phyloP scores from a whole-genome alignment of 53 echinoderm and acorn worm genomes.

The Patiria pectinifera region DNA sequence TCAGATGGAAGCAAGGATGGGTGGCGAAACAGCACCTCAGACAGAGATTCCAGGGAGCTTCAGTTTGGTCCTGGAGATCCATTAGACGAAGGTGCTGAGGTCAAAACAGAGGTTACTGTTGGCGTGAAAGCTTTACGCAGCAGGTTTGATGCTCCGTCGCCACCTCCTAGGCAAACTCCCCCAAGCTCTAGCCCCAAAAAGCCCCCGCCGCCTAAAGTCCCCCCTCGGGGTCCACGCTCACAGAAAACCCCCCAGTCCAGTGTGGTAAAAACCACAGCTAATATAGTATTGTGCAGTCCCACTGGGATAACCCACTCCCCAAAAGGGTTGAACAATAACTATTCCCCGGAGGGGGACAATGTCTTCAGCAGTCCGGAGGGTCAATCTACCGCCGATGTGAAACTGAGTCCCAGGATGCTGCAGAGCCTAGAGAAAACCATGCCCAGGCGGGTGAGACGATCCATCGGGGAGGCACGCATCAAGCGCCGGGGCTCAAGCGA shows the following conservation, averaged over 20 bases:
- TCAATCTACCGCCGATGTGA: slow-evolving; percentile 33
- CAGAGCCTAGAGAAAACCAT: slow-evolving; percentile 73
- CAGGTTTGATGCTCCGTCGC: slow-evolving; percentile 20
- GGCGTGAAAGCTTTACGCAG: slow-evolving; percentile 49
- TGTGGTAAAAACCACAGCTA: slow-evolving; percentile 44
- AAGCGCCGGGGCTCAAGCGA: slow-evolving; percentile 73
- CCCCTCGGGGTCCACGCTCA: slow-evolving; percentile 63
- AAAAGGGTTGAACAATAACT: slow-evolving; percentile 59
- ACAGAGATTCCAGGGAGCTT: slow-evolving; percentile 44
- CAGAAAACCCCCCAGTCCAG: slow-evolving; percentile 29
- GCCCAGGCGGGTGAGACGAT: slow-evolving; percentile 79
- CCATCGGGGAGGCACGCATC: slow-evolving; percentile 79
- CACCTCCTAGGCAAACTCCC: not conserved
- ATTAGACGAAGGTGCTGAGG: slow-evolving; percentile 13
- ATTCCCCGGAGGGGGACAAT: slow-evolving; percentile 55
- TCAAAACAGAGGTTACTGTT: slow-evolving; percentile 9
- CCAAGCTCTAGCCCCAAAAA: not conserved
- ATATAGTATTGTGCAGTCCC: slow-evolving; percentile 35
- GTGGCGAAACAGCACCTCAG: slow-evolving; percentile 37
- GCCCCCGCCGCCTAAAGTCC: slow-evolving; percentile 47
- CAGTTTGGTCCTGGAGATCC: slow-evolving; percentile 57
- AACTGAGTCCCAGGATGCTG: slow-evolving; percentile 74
- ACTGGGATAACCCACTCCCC: slow-evolving; percentile 54
- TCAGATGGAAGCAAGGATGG: slow-evolving; percentile 37
- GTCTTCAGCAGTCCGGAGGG: slow-evolving; percentile 20